Percentiles rank a stretch among this genome's conserved stretches.
Conservation (phyloP, 1,140 invertebrate species). For the Meloidogyne hapla region DNA sequence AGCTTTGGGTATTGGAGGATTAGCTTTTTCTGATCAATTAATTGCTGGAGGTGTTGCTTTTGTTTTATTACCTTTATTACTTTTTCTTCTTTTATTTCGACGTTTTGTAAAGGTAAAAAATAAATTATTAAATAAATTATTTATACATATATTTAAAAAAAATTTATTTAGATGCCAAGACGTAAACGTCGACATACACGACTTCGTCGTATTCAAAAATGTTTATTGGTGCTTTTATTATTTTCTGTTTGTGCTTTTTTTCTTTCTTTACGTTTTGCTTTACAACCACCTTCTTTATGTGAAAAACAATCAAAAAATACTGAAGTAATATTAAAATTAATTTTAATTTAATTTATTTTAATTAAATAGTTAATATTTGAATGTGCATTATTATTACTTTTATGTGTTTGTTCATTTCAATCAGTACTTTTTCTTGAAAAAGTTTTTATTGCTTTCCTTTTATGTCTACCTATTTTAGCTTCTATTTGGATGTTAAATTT, state of each 20-base stretch:
- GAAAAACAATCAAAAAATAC: background rate
- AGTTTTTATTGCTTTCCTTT: conserved; percentile 50
- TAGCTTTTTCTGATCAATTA: conserved; percentile 30
- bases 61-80: conserved; percentile 30
- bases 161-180: background rate
- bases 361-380: conserved; percentile 54
- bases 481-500: conserved; percentile 52
- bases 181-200: background rate
- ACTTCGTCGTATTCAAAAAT: conserved; percentile 43
- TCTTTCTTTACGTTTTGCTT: conserved; percentile 47
- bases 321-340: background rate
- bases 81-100: conserved; percentile 35
- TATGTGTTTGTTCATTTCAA: conserved; percentile 60
- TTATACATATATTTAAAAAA: background rate
- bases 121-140: conserved; percentile 26
- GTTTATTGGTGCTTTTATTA: conserved; percentile 41
- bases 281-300: conserved; percentile 20
- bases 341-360: background rate
- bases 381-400: conserved; percentile 52
- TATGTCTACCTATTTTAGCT: conserved; percentile 39
- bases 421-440: conserved; percentile 60
- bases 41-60: conserved; percentile 34
- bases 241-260: conserved; percentile 48
- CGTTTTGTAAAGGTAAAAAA: conserved; percentile 24
- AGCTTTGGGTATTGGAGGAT: conserved; percentile 39